Base-by-base conservation (phyloP, 2,797 vertebrate species). In the Mus caroli region DNA sequence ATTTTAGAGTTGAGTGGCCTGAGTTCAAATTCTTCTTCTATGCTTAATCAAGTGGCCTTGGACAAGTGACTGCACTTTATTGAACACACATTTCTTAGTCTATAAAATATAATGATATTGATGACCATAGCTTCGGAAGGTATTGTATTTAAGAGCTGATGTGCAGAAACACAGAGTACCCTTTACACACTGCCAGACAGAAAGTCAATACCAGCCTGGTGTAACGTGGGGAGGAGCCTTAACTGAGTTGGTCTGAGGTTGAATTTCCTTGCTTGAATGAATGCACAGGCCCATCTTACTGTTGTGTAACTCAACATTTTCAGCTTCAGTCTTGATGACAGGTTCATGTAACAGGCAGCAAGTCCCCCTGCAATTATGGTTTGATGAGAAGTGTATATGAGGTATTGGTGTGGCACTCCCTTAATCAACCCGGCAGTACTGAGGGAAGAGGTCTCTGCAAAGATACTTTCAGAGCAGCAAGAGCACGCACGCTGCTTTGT, bases 281-380 rank as follows among this genome's bases (percentile, higher is more conserved):
- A 86, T 71, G 31, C 88, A 64, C 73, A 69, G 84, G 19, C 71
- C 76, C 37, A 34, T 95, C 60, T 94, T 75, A 76, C 93, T 93
- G 54, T 94, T 96, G 91, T 67, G 46, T 86, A 97, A 92, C 52
- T 88, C 54, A 73, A 73, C 90, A 37, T 90, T 92, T 96, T 97
- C 94, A 91, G 92, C 89, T 91, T 91, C n/a, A 14, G 20, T 80
- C 91, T 97, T 11, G 77, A 97, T 97, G 95, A 97, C 94, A 95
- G 94, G 79, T 94, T 97, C 76, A 15, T 71, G 56, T 94, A 90
- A 95, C 92, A 75, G 58, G 80, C 60, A 9, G 8, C 11, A 43
- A 82, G 64, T 31, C 15, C 37, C 86, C 58, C 75, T 82, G 71
- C 95, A 95, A 96, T 97, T 98, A 89, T 95, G 96, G 94, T 93